These are phyloP conservation scores for Tenodera sinensis DNA, from an alignment of 2,888 invertebrate species.

Conservation along the genomic window DNA sequence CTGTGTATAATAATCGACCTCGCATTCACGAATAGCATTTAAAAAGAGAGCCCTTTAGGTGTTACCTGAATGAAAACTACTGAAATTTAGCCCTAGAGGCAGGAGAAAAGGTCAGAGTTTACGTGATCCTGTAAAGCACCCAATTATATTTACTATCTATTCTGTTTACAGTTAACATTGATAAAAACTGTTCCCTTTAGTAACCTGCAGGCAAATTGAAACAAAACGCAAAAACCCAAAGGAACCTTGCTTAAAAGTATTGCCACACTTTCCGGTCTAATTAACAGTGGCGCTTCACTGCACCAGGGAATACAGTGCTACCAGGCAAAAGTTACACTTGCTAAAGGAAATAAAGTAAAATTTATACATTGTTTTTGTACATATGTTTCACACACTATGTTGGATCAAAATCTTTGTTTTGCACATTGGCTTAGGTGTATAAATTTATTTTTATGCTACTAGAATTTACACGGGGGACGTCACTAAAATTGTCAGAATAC, in stretches of 20 bases:
- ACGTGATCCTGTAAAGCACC: background rate
- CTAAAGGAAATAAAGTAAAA: background rate
- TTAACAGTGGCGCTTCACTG: background rate
- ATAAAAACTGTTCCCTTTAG: background rate
- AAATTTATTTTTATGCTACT: too few species aligned
- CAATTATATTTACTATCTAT: background rate
- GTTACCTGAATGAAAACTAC: too few species aligned
- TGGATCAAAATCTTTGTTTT: too few species aligned
- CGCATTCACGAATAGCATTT: too few species aligned
- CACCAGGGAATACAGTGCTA: background rate
- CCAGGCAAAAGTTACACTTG: background rate
- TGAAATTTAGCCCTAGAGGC: background rate
- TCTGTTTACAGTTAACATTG: background rate
- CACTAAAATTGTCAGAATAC: too few species aligned
- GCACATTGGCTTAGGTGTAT: too few species aligned
- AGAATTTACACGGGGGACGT: too few species aligned
- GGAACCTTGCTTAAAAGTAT: background rate
- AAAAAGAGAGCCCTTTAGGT: too few species aligned
- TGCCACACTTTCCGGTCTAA: background rate
- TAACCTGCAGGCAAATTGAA: background rate
- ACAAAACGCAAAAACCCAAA: background rate
- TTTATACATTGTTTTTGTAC: too few species aligned
- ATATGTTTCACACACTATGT: too few species aligned
- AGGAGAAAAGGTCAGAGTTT: background rate
- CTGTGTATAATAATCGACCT: too few species aligned